A percentile compares a stretch with the other conserved stretches of the same genome.
phyloP scores from a whole-genome alignment of 1,140 invertebrate genomes.

The Wasmannia auropunctata region DNA sequence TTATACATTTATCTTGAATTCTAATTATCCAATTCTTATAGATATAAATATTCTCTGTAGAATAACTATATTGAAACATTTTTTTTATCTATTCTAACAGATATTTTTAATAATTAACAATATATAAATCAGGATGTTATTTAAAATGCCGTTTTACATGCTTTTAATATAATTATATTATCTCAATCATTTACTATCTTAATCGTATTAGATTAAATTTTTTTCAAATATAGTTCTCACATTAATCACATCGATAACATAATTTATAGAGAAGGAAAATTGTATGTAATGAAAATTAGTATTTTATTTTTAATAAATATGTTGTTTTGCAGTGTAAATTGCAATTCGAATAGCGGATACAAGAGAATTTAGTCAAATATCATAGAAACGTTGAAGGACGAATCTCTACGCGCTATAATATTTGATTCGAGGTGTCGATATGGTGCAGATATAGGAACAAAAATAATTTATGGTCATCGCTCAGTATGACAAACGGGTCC shows the following conservation, averaged over 20 bases:
- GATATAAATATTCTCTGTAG: too few species aligned
- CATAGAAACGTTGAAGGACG: not conserved
- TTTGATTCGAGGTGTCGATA: not conserved
- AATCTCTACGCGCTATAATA: not conserved
- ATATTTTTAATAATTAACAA: not conserved
- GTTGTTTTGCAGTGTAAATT: not conserved
- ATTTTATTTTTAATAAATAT: not conserved
- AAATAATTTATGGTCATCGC: slow-evolving; percentile 20
- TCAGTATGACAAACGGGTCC: not conserved
- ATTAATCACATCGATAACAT: not conserved
- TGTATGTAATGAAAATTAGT: not conserved
- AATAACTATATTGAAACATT: not conserved
- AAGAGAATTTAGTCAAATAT: not conserved
- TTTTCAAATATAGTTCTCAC: not conserved
- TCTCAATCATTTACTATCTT: not conserved
- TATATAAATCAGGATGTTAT: not conserved
- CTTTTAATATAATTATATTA: not conserved
- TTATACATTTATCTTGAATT: not conserved
- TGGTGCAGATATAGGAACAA: not conserved
- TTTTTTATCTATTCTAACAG: not conserved
- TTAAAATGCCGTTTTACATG: not conserved
- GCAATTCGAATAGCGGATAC: not conserved
- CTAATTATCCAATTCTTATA: not conserved
- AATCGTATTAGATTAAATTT: not conserved
- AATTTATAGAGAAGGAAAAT: not conserved